Base-by-base conservation (phyloP, 2,113 vertebrate genomes). In the Sigmodon hispidus region DNA sequence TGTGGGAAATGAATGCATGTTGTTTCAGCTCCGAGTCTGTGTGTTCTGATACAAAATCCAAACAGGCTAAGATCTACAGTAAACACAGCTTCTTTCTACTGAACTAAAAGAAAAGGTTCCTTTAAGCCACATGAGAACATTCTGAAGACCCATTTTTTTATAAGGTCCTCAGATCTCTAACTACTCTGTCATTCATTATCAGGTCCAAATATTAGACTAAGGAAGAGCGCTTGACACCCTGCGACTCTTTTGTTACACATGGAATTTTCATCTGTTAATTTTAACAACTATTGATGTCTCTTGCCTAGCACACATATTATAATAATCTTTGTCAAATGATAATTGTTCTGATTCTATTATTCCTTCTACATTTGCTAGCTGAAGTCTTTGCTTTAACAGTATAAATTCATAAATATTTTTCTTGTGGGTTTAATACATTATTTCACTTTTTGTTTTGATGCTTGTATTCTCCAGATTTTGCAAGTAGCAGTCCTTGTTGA, bases 381-480 rank as follows among this genome's bases (percentile, higher is more conserved):
- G 83, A 61, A 34, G 75, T 76, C 50, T 73, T 90, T 57, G 24
- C 65, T 73, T 67, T 75, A 61, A 9, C 65, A 88, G 15, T 22
- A 45, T 59, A 10, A 48, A 83, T 26, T 91, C 52, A 84, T 31
- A 36, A 45, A 84, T 84, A 52, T 21, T 87, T 76, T 87, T 87
- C 16, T 10, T 12, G 7, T 75, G 67, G 15, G 13, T 59, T 52
- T 87, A 83, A 76, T n/a, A 43, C 26, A 87, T 87, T 24, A 40
- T 61, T 69, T 87, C 45, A 22, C n/a, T 77, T 88, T 83, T 91
- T 84, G 65, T 79, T 85, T 85, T 89, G 55, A 73, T 77, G 26
- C 8, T 93, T 48, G 85, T 11, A 34, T 50, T 80, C 9, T 57
- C 88, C 83, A 40, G 84, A 24, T 61, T 89, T 91, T 89, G 70